Evolutionary conservation across 2,113 vertebrate species (phyloP), one percentile per base, ranked within the genome.

Genomic region (Scatophagus argus): DNA sequence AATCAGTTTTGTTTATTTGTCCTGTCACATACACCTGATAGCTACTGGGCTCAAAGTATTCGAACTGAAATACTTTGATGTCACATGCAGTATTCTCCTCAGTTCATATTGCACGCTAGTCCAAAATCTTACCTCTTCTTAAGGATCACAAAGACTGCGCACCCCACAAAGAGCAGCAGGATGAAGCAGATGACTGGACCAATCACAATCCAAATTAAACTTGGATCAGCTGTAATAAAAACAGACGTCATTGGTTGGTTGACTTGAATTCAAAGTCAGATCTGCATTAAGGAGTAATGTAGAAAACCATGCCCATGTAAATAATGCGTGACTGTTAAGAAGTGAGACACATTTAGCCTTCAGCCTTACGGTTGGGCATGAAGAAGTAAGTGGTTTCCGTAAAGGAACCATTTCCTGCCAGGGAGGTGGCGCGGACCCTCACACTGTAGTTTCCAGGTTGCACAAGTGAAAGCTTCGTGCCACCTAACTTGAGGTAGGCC

Each of bases 381-480:
- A 93, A 97, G 82, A 99, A 98, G 56, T 96, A 96, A 7, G 94
- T 90, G 0, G 95, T 93, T 1, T 98, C 97, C 0, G 98, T 99
- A 93, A 97, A 99, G 0, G 98, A 99, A 51, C 98, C 98, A 0
- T 99, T 99, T 16, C 97, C 97, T 0, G 97, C 96, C 93, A 99
- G 84, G 0, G 98, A 99, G 0, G 96, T 99, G 36, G 98, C 98
- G 1, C 97, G 95, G 29, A 99, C 84, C 0, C 94, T 92, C 55
- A 98, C 95, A 0, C 96, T 98, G 94, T 99, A 99, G 89, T 99
- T 99, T 11, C 98, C 98, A 0, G 98, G 96, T 2, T 96, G 94
- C 8, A 97, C 91, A 0, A 96, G 95, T 0, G 94, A 92, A 1
- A 99, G 94, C 73, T 92, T 94, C 23, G 95, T 97, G 76, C 97